These are phyloP conservation scores for Microdon myrmicae DNA, from an alignment of 2,888 invertebrate genomes.

Conservation along the genomic window DNA sequence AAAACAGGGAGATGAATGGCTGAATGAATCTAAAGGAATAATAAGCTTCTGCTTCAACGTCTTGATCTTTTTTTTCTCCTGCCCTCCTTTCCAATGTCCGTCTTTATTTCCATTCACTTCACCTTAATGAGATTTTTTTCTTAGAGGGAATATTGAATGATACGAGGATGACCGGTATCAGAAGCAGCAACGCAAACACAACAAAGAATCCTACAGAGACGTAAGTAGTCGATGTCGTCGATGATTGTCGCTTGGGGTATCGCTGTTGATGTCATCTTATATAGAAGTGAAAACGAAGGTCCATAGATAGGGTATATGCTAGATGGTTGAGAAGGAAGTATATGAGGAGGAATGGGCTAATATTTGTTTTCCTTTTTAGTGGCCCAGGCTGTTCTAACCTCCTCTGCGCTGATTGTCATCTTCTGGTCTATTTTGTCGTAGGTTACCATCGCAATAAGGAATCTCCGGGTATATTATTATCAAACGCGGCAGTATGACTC, in stretches of 20 bases:
- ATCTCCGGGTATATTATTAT: slow-evolving; percentile 36
- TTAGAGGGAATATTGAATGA: slow-evolving; percentile 48
- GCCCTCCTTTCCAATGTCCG: slow-evolving; percentile 16
- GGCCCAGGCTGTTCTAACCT: slow-evolving; percentile 28
- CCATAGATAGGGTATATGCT: too few relatives aligned
- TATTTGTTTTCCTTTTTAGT: slow-evolving; percentile 37
- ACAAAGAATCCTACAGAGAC: slow-evolving; percentile 22
- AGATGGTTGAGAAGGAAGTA: too few relatives aligned
- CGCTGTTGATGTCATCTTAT: slow-evolving; percentile 37
- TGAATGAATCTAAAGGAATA: slow-evolving; percentile 43
- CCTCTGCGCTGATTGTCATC: slow-evolving; percentile 16
- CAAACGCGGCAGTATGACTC: slow-evolving; percentile 19
- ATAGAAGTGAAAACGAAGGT: too few relatives aligned
- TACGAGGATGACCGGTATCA: slow-evolving; percentile 10
- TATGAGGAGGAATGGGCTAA: slow-evolving; percentile 37
- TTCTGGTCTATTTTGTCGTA: slow-evolving; percentile 23
- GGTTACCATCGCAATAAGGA: slow-evolving; percentile 7
- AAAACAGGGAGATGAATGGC: slow-evolving; percentile 33
- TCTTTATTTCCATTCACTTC: slow-evolving; percentile 45
- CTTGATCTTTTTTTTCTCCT: slow-evolving; percentile 25
- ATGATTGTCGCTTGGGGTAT: slow-evolving; percentile 3
- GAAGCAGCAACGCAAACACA: slow-evolving; percentile 16
- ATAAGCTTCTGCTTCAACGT: slow-evolving; percentile 47
- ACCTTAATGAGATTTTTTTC: slow-evolving; percentile 52
- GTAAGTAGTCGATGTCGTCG: slow-evolving; percentile 27